Base-by-base conservation (phyloP, 2,797 vertebrate species). In the Bovichtus variegatus region DNA sequence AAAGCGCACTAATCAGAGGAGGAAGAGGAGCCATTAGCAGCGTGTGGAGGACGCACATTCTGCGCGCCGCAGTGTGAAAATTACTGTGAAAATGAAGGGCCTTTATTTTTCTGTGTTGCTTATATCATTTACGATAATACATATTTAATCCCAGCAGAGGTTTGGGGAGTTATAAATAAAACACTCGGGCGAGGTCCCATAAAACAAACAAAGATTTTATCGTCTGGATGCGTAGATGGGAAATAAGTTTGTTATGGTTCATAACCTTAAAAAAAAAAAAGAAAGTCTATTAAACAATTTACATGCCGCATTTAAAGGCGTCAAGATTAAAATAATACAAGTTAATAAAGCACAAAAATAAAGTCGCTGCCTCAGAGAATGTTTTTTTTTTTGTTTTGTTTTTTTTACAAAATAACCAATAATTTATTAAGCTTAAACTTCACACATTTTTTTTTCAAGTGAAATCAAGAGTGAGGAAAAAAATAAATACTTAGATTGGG, bases 91-190 rank as follows among this genome's bases (percentile, higher is more conserved):
- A 73, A 84, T 70, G 70, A 76, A 85, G 71, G 75, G n/a, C 72
- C 23, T 71, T 72, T 68, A 71, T 80, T 66, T 41, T 62, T 40
- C 44, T 41, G 7, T 18, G 66, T 34, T 21, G 64, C 43, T 72
- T 74, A 74, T 85, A 89, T 88, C 84, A 90, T 84, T 82, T 36
- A 83, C 86, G 66, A 76, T 34, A 82, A 91, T 95, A 90, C 92
- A 96, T 96, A 91, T 96, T 96, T 97, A 95, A 96, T 95, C 76
- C 85, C 85, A 83, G 83, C 77, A 82, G 90, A 89, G 88, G 90
- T 93, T 86, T 82, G 80, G 92, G 71, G 83, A 90, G 87, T 93
- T 47, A 87, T 94, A 89, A 96, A 96, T 95, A 94, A 95, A 95
- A 95, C 89, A 89, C 29, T 43, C 41, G 66, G 12, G 0, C 23